Conservation (phyloP, 1,140 invertebrate species). For the Achatina immaculata region DNA sequence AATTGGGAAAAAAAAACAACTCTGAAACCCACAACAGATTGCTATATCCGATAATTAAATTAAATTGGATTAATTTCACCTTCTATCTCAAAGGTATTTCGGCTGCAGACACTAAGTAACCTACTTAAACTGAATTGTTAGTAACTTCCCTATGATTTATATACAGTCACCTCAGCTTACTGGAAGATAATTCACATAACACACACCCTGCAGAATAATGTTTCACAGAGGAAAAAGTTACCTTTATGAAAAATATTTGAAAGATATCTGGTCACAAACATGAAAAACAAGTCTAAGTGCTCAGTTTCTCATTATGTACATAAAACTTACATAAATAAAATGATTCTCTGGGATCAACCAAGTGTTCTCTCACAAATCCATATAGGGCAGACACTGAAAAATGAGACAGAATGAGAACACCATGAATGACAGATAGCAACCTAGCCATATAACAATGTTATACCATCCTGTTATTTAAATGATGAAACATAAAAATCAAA, state of each 20-base stretch:
- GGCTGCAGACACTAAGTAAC: neutral
- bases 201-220: no score
- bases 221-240: no score
- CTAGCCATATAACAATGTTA: neutral
- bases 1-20: neutral
- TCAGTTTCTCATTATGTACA: neutral
- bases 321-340: constrained; percentile 82
- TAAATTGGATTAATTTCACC: neutral
- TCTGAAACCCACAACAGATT: neutral
- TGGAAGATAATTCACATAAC: no score
- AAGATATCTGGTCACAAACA: no score
- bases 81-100: neutral
- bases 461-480: neutral
- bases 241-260: neutral
- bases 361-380: constrained; percentile 80
- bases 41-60: neutral
- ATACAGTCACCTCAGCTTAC: no score
- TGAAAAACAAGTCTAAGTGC: neutral
- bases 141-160: no score
- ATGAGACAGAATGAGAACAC: constrained; percentile 11
- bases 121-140: neutral
- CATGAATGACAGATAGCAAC: neutral
- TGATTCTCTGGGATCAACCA: constrained; percentile 75
- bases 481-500: neutral
- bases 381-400: constrained; percentile 75